Percentiles rank a stretch among this genome's conserved stretches.
phyloP scores from a whole-genome alignment of 2,888 invertebrate genomes.

The Melieria picta region DNA sequence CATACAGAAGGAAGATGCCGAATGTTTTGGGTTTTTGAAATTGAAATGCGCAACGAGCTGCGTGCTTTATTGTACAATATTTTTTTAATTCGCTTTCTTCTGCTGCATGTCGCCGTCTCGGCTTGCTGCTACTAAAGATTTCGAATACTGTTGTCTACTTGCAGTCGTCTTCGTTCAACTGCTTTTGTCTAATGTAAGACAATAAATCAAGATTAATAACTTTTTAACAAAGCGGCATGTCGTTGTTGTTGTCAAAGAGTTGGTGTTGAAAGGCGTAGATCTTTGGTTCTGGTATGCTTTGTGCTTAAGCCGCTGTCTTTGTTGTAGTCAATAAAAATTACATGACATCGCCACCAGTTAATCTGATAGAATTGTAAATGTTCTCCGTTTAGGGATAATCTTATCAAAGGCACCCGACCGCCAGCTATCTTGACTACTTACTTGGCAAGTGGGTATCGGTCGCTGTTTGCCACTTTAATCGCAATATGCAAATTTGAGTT shows the following conservation, averaged over 20 bases:
- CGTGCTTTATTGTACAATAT: no score
- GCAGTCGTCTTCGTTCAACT: constrained; percentile 4
- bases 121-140: no score
- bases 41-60: no score
- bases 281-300: background rate
- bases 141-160: no score
- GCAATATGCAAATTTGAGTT: background rate
- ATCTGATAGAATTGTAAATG: constrained; percentile 28
- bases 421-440: background rate
- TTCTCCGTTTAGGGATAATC: constrained; percentile 10
- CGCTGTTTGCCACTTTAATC: background rate
- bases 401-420: constrained; percentile 22
- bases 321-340: constrained; percentile 18
- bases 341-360: constrained; percentile 24
- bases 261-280: constrained; percentile 26
- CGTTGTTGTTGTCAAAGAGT: constrained; percentile 16
- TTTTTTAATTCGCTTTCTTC: background rate
- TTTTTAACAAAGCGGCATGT: constrained; percentile 17
- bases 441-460: background rate
- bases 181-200: constrained; percentile 26
- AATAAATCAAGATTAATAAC: constrained; percentile 33
- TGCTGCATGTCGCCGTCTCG: background rate
- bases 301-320: constrained; percentile 3
- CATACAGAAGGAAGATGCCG: no score
- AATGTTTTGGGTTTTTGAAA: no score